Evolutionary conservation across 2,888 invertebrate species (phyloP), one percentile per base, ranked within the genome.

Genomic region (Bombyx huttoni): DNA sequence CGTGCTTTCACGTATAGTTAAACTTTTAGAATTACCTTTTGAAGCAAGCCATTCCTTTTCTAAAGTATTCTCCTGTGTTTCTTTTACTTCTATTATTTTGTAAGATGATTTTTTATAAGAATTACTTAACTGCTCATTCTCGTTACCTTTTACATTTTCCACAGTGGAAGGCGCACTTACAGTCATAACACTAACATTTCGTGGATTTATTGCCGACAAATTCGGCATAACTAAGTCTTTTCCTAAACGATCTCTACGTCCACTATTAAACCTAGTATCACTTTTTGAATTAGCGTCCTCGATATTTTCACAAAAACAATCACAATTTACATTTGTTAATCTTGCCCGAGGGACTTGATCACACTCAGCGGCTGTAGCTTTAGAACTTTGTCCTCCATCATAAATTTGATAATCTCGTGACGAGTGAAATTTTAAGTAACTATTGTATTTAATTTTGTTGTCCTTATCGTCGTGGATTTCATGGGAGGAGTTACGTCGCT

Each of bases 161-260:
- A 48, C 49, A 47, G 55, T 34, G n/a, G 55, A 48, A 49, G 70
- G 60, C 51, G 58, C 64, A 50, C 69, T 76, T 61, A 83, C 73
- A 14, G 78, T 73, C 76, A 79, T 77, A 52, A 61, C 71, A 63
- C 76, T 73, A 56, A 81, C 59, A 59, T 81, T 82, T 60, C 54
- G 79, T 48, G 80, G 80, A 60, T 79, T 83, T 49, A 65, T 55
- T 52, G 62, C 60, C 51, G 60, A 56, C 49, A 60, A n/a, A 51
- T 57, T 65, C 50, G 78, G 76, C 47, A 59, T 56, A 50, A 68
- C 56, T 58, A 81, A 62, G 46, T 60, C 52, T 58, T 65, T 55
- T 33, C 75, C 73, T 58, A 79, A 62, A 55, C 53, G 64, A 55
- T 70, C 58, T 53, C 65, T 68, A 61, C 72, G 71, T 24, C 63